phyloP scores from a whole-genome alignment of 1,140 invertebrate species.

The Brachionus koreanus region DNA sequence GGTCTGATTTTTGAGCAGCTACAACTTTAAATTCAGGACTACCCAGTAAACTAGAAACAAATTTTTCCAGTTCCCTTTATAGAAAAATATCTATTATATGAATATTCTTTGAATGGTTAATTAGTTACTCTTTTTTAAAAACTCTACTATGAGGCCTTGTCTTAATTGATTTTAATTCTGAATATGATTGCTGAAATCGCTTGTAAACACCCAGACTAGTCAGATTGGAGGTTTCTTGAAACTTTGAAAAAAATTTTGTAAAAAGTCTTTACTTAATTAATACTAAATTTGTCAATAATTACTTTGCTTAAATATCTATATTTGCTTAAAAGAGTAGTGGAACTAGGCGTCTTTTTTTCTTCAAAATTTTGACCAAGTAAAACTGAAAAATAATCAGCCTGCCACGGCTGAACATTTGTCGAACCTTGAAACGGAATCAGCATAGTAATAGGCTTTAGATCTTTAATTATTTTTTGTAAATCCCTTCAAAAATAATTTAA shows the following conservation, averaged over 20 bases:
- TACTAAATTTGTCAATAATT: neutral
- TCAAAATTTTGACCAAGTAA: conserved; percentile 25
- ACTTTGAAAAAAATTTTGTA: neutral
- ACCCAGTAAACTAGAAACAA: neutral
- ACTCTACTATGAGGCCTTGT: neutral
- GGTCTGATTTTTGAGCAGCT: neutral
- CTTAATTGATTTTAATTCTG: neutral
- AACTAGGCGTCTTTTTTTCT: neutral
- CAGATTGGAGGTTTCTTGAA: conserved; percentile 15
- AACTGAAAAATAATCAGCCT: conserved; percentile 20
- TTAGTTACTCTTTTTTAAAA: conserved; percentile 32
- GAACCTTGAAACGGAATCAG: neutral
- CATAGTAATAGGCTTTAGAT: conserved; percentile 11
- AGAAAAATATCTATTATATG: neutral
- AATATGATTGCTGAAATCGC: conserved; percentile 26
- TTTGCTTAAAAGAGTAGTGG: conserved; percentile 3
- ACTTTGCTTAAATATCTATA: conserved; percentile 18
- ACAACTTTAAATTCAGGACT: conserved; percentile 28
- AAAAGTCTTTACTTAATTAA: neutral
- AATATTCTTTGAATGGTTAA: neutral
- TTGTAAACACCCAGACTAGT: neutral
- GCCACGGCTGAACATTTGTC: neutral
- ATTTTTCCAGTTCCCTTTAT: conserved; percentile 18
- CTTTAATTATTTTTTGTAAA: conserved; percentile 20
- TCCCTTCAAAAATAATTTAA: neutral